Evolutionary conservation across 1,140 invertebrate genomes (phyloP), one percentile per base, ranked within the genome.

Genomic region (Saccostrea glomerata): DNA sequence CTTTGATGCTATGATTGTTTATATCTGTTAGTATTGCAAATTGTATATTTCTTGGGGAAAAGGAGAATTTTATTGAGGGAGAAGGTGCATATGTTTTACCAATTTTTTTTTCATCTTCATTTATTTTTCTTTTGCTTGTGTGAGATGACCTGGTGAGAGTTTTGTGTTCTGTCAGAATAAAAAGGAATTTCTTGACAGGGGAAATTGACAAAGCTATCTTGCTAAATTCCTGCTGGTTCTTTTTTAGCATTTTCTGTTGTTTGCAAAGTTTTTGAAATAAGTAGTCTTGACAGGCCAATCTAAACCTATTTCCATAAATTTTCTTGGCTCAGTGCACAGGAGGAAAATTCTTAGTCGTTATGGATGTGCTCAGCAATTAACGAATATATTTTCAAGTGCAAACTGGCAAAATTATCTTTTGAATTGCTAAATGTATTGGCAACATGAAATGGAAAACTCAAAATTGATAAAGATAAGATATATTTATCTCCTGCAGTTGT

Each of bases 401-500:
- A 77, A 77, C 70, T 36, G 25, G 70, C 30, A 36, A 77, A 77
- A 77, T 77, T 77, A 77, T 77, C 70, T 77, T 77, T 77, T 77
- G 70, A 77, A 77, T 77, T 77, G 25, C 70, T 77, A 13, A 36
- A 77, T 77, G 70, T 77, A 77, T 77, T 77, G 70, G 70, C 70
- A 77, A 77, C 12, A 77, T 77, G 70, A 77, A 77, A 77, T 77
- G 30, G 70, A 77, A 77, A 77, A 77, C 70, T 25, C 30, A 25
- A 77, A 77, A 77, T 30, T 77, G 15, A 77, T 77, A 77, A 30
- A 77, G 70, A 77, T 77, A 77, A 77, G 70, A 40, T 40, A 77
- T 77, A 77, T 77, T 77, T 77, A 77, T 77, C 70, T 77, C 25
- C 70, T 15, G 30, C 70, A 77, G 70, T 77, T 77, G 70, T 77